Evolutionary conservation across 1,140 invertebrate species (phyloP), one percentile per base, ranked within the genome.

Genomic region (Drosophila serrata): DNA sequence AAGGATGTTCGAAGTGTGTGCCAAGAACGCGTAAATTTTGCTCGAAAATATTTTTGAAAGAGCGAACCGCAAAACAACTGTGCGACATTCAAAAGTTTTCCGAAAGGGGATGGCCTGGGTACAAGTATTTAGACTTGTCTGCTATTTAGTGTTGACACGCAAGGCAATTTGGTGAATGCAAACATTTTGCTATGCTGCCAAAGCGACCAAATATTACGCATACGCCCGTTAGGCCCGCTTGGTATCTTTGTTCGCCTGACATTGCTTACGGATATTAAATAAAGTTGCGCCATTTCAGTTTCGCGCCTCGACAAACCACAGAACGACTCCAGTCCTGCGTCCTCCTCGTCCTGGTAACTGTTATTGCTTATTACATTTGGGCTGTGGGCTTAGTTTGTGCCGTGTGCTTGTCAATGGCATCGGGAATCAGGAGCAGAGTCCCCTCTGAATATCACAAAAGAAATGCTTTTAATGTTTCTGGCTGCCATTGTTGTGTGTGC

Each of bases 71-170:
- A 84, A 57, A 82, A 70, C 69, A 82, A 82, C 75, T 82, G 60
- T 69, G 75, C 80, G 63, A 82, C 68, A 79, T 82, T 82, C 79
- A 68, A 88, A 87, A 79, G 68, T 87, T 87, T 87, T 82, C 46
- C 51, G 22, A 48, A 48, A 40, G 22, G 43, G 40, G 39, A 55
- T 12, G 45, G 33, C 4, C 35, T 19, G 55, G 22, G 29, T 70
- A 72, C 51, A 72, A 72, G 68, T 70, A 72, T 85, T 85, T 82
- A 85, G 82, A 81, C 81, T 82, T 84, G 85, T 81, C 81, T 85
- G 74, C 85, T 84, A 92, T 91, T 91, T 87, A 75, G 79, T 91
- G 90, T 91, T 90, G 90, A 91, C 90, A 91, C 80, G 82, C 90
- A 65, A 84, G 75, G 86, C 85, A 90, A 90, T 91, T 91, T 84